Percentiles rank a stretch among this genome's conserved stretches.
phyloP scores from a whole-genome alignment of 2,113 vertebrate species.

The Cryptomyrus ogoouensis region DNA sequence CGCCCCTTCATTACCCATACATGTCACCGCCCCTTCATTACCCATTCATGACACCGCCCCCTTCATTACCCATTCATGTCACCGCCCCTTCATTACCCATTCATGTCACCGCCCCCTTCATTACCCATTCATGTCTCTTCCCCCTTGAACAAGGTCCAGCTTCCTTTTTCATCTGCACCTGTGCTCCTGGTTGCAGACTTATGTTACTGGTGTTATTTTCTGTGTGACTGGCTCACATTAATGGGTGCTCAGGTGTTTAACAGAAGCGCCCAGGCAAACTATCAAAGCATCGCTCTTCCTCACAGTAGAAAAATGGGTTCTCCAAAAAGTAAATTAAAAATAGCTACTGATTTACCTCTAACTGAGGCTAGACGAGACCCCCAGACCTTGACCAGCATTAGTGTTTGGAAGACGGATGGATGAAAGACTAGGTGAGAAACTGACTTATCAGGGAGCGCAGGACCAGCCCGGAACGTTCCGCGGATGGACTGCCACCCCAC shows the following conservation, averaged over 20 bases:
- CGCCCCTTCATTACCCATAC: not conserved
- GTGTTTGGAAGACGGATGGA: not conserved
- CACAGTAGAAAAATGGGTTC: not conserved
- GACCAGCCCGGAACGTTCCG: not conserved
- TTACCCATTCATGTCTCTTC: not conserved
- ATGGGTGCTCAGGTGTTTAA: not conserved
- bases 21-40: not conserved
- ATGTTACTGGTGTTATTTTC: not conserved
- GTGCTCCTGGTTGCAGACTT: not conserved
- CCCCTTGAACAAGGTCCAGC: not conserved
- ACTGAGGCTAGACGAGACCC: not conserved
- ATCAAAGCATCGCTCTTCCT: not conserved
- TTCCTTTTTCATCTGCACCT: not conserved
- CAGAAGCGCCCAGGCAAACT: not conserved
- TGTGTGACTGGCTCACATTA: not conserved
- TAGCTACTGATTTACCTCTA: not conserved
- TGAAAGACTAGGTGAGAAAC: not conserved
- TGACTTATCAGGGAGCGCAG: not conserved
- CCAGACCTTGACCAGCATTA: not conserved
- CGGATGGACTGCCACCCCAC: not conserved
- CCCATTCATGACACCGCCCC: too few species aligned
- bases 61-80: not conserved
- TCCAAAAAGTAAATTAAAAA: not conserved
- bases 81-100: not conserved
- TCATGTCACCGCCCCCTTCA: not conserved